These are phyloP conservation scores for Harpagifer antarcticus DNA, from an alignment of 2,797 vertebrate genomes.

Conservation along the genomic window DNA sequence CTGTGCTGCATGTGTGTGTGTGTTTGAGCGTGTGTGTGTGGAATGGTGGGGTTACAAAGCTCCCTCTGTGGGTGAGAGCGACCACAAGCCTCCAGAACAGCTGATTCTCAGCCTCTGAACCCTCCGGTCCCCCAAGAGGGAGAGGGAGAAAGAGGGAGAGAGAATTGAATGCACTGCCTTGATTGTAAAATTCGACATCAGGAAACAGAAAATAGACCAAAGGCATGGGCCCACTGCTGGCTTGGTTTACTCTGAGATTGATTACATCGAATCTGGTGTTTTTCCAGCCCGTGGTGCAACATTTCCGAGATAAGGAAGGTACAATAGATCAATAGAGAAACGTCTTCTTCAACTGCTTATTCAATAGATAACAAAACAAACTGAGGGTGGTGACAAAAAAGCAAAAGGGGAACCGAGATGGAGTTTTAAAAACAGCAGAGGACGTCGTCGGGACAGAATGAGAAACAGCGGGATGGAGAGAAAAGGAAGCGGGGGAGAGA, in stretches of 20 bases:
- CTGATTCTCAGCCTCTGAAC: constrained; percentile 78
- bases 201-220: constrained; percentile 51
- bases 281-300: constrained; percentile 13
- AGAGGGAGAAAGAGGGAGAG: constrained; percentile 9
- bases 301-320: constrained; percentile 4
- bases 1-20: constrained; percentile 21
- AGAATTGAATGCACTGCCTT: constrained; percentile 28
- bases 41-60: constrained; percentile 70
- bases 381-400: not conserved
- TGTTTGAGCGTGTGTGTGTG: constrained; percentile 31
- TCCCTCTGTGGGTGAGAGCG: constrained; percentile 72
- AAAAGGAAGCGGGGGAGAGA: constrained; percentile 13
- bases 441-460: constrained; percentile 5
- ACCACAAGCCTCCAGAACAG: constrained; percentile 77
- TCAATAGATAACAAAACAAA: not conserved
- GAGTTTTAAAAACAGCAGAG: not conserved
- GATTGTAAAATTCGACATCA: constrained; percentile 45
- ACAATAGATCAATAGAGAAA: constrained; percentile 12
- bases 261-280: constrained; percentile 8
- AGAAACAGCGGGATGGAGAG: constrained; percentile 35
- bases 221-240: constrained; percentile 4
- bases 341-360: not conserved
- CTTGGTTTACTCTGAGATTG: constrained; percentile 24
- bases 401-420: constrained; percentile 1
- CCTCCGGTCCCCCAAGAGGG: constrained; percentile 37